phyloP scores from a whole-genome alignment of 23 tunicate species.

The Trididemnum clinides region DNA sequence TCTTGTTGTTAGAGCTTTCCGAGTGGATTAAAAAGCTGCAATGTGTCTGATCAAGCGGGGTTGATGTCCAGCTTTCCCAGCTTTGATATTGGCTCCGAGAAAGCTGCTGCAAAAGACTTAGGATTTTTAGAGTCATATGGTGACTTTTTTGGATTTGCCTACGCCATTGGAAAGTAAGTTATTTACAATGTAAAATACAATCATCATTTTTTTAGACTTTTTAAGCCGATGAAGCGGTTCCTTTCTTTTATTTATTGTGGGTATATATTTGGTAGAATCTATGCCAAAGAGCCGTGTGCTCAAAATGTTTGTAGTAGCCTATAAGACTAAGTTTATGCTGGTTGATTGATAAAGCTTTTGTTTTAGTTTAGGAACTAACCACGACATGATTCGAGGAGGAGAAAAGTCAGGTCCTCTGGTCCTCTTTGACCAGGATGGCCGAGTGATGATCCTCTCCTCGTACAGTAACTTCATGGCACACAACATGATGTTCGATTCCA shows the following conservation, averaged over 20 bases:
- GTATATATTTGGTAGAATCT: too few species aligned
- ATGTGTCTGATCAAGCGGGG: conserved; percentile 46
- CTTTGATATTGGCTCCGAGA: conserved; percentile 30
- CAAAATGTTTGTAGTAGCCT: too few species aligned
- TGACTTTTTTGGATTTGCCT: conserved; percentile 69
- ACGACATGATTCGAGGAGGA: conserved; percentile 50
- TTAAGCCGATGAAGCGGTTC: background rate
- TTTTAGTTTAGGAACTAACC: background rate
- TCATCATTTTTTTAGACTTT: background rate
- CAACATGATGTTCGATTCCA: conserved; percentile 50
- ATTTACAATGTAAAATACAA: too few species aligned
- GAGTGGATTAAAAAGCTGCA: conserved; percentile 48
- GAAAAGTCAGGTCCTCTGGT: conserved; percentile 74
- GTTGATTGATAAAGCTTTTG: too few species aligned
- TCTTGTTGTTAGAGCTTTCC: conserved; percentile 87
- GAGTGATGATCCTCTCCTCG: conserved; percentile 68
- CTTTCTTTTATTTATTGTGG: too few species aligned
- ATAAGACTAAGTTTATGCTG: too few species aligned
- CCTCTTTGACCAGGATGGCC: conserved; percentile 49
- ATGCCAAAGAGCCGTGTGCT: too few species aligned
- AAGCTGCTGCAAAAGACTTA: background rate
- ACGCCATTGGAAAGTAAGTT: conserved; percentile 56
- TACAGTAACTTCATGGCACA: conserved; percentile 87
- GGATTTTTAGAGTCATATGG: conserved; percentile 55
- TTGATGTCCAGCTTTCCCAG: conserved; percentile 72